Evolutionary conservation across 92 coral and sea anemone genomes (phyloP), one percentile per base, ranked within the genome.

Genomic region (Zoanthus sociatus): DNA sequence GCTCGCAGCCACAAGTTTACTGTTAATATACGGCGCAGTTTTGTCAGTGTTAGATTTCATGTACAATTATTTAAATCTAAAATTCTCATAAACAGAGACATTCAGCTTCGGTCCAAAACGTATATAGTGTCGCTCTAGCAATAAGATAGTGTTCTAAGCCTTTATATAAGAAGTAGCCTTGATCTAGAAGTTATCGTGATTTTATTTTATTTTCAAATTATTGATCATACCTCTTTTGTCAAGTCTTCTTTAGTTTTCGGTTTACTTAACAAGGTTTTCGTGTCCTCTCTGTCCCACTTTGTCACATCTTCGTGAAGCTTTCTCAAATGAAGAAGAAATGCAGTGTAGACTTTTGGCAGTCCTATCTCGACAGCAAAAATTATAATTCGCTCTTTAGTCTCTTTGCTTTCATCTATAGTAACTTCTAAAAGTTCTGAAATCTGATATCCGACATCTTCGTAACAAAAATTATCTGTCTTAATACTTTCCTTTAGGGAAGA

Each of bases 271-370:
- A 78, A 15, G 0, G 83, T 55, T 26, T 56, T 78, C 30, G 50
- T 15, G 47, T 78, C 69, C 9, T 78, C 83, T 14, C 83, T 78
- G 46, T 78, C 83, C 83, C 83, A 78, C 70, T 78, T 78, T 56
- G 83, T 30, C 16, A 78, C 33, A n/a, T 78, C 83, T 58, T 56
- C 14, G 32, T 56, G 20, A 78, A 78, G 83, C 46, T 20, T 31
- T 58, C 67, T 78, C 15, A 78, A 26, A 14, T 55, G 56, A 13
- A 46, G 51, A 31, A 78, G 15, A 12, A 78, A 6, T 16, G 32
- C 83, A 18, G 31, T 11, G 14, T 14, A 37, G 9, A 78, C 31
- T 78, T 55, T 16, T 0, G 83, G 68, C 7, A 78, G 12, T 1
- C 70, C 83, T 8, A 78, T 15, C 83, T 78, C 46, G 13, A 50